Percentiles rank a stretch among this genome's conserved stretches.
These are phyloP conservation scores for Meloidogyne floridensis DNA, from an alignment of 1,140 invertebrate genomes.

Conservation along the genomic window DNA sequence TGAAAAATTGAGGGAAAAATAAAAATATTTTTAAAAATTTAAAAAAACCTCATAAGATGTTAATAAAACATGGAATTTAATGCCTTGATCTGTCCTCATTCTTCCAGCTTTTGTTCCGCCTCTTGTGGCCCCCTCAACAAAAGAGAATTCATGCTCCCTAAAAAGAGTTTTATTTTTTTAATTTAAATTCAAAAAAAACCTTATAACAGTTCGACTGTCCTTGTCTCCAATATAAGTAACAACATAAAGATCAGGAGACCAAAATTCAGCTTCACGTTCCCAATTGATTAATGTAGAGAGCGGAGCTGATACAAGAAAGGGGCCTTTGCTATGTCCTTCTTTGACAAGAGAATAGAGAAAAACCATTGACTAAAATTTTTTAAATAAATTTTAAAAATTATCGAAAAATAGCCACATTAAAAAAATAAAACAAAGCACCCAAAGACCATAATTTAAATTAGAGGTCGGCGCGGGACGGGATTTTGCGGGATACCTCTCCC, in stretches of 20 bases:
- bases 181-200: slow-evolving; percentile 48
- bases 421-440: slow-evolving; percentile 71
- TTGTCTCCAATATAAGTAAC: slow-evolving; percentile 79
- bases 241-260: slow-evolving; percentile 86
- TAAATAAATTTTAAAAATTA: too few species aligned
- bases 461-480: too few species aligned
- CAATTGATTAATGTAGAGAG: slow-evolving; percentile 91
- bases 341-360: slow-evolving; percentile 98
- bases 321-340: slow-evolving; percentile 96
- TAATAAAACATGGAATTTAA: slow-evolving; percentile 97
- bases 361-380: slow-evolving; percentile 88
- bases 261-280: slow-evolving; percentile 98
- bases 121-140: slow-evolving; percentile 85
- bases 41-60: slow-evolving; percentile 84
- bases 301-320: slow-evolving; percentile 75
- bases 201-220: slow-evolving; percentile 80
- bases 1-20: neutral
- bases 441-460: too few species aligned
- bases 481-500: too few species aligned
- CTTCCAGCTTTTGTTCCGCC: slow-evolving; percentile 48
- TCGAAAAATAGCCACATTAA: neutral
- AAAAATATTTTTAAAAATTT: neutral
- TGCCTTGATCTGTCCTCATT: slow-evolving; percentile 76
- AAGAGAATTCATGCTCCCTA: slow-evolving; percentile 95
- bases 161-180: neutral